Conservation (phyloP, 2,888 invertebrate genomes). For the Tetragonula carbonaria region DNA sequence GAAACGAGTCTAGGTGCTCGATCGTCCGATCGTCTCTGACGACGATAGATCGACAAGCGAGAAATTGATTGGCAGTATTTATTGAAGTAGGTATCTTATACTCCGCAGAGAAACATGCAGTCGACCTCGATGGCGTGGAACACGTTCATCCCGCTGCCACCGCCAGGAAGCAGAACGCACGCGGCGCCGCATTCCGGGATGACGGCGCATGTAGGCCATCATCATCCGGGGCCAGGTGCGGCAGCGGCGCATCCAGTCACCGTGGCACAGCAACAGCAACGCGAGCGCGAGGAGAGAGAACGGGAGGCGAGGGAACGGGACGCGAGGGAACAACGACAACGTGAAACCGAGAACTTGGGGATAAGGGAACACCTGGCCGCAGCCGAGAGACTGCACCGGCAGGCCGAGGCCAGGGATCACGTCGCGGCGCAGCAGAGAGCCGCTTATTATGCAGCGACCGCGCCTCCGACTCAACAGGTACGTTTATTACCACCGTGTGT, state of each 20-base stretch:
- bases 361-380: slow-evolving; percentile 76
- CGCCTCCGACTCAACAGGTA: slow-evolving; percentile 81
- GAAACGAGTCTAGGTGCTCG: too few relatives aligned
- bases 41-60: slow-evolving; percentile 23
- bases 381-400: slow-evolving; percentile 80
- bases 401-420: slow-evolving; percentile 80
- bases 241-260: slow-evolving; percentile 74
- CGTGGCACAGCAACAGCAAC: slow-evolving; percentile 77
- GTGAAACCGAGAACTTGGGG: slow-evolving; percentile 52
- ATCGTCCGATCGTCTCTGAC: not conserved
- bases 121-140: slow-evolving; percentile 81
- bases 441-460: slow-evolving; percentile 84
- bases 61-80: slow-evolving; percentile 77
- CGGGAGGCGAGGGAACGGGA: slow-evolving; percentile 69
- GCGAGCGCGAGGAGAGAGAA: slow-evolving; percentile 67
- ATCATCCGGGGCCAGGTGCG: slow-evolving; percentile 76
- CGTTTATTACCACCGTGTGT: too few relatives aligned
- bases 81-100: slow-evolving; percentile 83
- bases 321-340: slow-evolving; percentile 69
- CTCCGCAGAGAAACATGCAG: slow-evolving; percentile 82
- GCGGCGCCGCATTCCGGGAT: slow-evolving; percentile 76
- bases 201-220: slow-evolving; percentile 76
- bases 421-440: slow-evolving; percentile 85
- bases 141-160: slow-evolving; percentile 80
- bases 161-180: slow-evolving; percentile 78